A percentile compares a stretch with the other conserved stretches of the same genome.
Conservation (phyloP, 2,888 invertebrate genomes). For the Flexamia atlantica region DNA sequence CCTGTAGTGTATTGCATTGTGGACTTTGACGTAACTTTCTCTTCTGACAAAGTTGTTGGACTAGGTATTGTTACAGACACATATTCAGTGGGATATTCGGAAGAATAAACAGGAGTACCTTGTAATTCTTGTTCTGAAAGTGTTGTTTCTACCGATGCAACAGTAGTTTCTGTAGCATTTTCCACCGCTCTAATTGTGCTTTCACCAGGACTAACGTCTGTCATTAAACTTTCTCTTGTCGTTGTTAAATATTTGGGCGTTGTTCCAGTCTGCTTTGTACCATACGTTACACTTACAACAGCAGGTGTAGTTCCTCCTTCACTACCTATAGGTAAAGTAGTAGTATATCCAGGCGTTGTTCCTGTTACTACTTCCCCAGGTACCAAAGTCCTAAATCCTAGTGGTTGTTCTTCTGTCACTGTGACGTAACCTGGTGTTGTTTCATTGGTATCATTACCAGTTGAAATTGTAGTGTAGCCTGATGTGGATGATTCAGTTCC, state of each 20-base stretch:
- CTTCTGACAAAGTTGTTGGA: background rate
- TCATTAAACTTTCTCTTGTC: background rate
- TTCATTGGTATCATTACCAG: background rate
- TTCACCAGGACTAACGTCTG: background rate
- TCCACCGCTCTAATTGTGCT: background rate
- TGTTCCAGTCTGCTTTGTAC: background rate
- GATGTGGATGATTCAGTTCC: background rate
- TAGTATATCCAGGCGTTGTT: background rate
- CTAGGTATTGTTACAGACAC: background rate
- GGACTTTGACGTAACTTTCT: background rate
- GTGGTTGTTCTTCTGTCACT: background rate
- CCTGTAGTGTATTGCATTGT: background rate
- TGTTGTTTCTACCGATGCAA: background rate
- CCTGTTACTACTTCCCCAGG: background rate
- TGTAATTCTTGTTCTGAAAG: background rate
- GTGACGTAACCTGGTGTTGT: background rate
- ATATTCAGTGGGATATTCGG: background rate
- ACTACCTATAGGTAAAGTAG: background rate
- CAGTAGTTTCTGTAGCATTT: background rate
- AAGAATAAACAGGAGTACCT: background rate
- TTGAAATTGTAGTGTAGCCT: background rate
- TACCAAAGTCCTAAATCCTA: background rate
- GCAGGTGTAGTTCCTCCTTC: background rate
- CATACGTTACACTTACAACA: background rate
- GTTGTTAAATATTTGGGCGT: background rate